Base-by-base conservation (phyloP, 2,113 vertebrate species). In the Chionomys nivalis region DNA sequence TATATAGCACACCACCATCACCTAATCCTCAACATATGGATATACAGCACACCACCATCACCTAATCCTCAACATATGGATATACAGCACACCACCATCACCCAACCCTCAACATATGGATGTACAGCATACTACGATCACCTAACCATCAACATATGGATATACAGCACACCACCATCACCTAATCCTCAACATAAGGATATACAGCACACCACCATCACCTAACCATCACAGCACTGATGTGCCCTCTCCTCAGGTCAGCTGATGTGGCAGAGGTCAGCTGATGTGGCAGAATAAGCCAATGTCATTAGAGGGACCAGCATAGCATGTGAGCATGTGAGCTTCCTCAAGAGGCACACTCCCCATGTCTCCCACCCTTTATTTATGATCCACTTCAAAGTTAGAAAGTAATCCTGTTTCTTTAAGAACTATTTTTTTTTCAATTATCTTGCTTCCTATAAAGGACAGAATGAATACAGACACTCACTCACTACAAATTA, bases 241-340 rank as follows among this genome's bases (percentile, higher is more conserved):
- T 52, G 68, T 8, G 5, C 7, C 7, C 4, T 47, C 47, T 47
- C 11, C 66, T 81, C 47, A 42, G 31, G 58, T 66, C 21, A 90
- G 39, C 47, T 81, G 42, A 63, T 17, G 90, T 28, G 24, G 70
- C 10, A 42, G 23, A 95, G 31, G 58, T 66, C 21, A 90, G 39
- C 47, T 81, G 42, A 63, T 17, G 90, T 28, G 24, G 70, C 10
- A 42, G 23, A 95, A 77, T 31, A 73, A 78, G 0, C 49, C 42
- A 88, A 33, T 6, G 39, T 68, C 7, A 86, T 7, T 8, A 33
- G 47, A 94, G 36, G 11, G 61, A 81, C 5, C 26, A 72, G n/a
- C 0, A 12, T 8, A 21, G 23, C 24, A 0, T 8, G 65, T 3
- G 39, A 21, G 23, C 24, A 0, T 8, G 65, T 3, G 39, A 55